Conservation (phyloP, 1,140 invertebrate species). For the Yoshiicerus persimilis region DNA sequence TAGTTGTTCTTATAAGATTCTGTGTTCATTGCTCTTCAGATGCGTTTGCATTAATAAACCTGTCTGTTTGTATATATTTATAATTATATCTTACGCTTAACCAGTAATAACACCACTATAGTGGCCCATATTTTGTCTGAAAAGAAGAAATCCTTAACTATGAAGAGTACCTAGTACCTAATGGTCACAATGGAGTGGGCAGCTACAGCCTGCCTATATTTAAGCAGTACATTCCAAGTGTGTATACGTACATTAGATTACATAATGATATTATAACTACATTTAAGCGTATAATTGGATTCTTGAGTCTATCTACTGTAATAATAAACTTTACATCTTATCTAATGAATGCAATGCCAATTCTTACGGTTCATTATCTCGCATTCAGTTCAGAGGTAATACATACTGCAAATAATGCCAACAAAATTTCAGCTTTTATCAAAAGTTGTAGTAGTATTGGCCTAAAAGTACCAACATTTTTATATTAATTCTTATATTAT, state of each 20-base stretch:
- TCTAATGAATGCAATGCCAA: too few species aligned
- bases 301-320: not conserved
- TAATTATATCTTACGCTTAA: not conserved
- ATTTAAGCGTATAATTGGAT: not conserved
- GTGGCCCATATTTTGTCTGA: not conserved
- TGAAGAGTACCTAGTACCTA: too few species aligned
- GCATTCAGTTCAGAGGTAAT: too few species aligned
- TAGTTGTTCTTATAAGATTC: not conserved
- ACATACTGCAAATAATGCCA: too few species aligned
- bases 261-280: not conserved
- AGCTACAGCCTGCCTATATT: not conserved
- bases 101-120: not conserved
- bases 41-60: not conserved
- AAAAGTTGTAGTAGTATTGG: too few species aligned
- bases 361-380: too few species aligned
- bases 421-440: too few species aligned
- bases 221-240: not conserved
- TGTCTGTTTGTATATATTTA: not conserved
- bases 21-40: not conserved
- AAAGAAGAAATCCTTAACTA: not conserved
- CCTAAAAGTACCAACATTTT: too few species aligned
- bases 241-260: not conserved
- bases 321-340: too few species aligned
- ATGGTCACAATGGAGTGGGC: not conserved
- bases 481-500: too few species aligned